Percentiles rank a stretch among this genome's conserved stretches.
These are phyloP conservation scores for Jordanella pulchra DNA, from an alignment of 2,797 vertebrate genomes.

Conservation along the genomic window DNA sequence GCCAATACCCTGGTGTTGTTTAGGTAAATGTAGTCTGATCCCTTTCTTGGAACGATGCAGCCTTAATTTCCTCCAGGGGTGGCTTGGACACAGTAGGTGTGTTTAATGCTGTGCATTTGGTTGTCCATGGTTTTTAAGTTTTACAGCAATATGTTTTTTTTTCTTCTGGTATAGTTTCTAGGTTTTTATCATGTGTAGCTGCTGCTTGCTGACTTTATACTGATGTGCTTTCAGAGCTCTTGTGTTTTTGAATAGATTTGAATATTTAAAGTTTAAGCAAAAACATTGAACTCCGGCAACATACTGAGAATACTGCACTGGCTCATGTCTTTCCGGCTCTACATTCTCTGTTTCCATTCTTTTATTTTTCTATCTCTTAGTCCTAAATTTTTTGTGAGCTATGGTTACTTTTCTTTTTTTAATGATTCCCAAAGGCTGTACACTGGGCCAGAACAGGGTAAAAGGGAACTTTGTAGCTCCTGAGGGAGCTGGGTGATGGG, in stretches of 20 bases:
- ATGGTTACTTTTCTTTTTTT: constrained; percentile 30
- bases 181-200: constrained; percentile 17
- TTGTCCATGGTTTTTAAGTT: constrained; percentile 2
- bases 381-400: constrained; percentile 17
- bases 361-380: constrained; percentile 15
- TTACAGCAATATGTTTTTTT: constrained; percentile 6
- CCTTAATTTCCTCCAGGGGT: constrained; percentile 30
- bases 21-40: constrained; percentile 57
- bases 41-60: constrained; percentile 42
- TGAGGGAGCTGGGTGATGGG: not conserved
- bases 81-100: constrained; percentile 35
- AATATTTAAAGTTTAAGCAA: constrained; percentile 65
- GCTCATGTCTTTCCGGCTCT: not conserved
- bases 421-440: constrained; percentile 34
- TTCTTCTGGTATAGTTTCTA: constrained; percentile 7
- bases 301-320: constrained; percentile 3
- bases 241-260: constrained; percentile 50
- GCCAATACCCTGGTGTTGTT: constrained; percentile 62
- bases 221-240: constrained; percentile 26
- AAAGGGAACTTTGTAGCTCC: not conserved
- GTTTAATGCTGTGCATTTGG: constrained; percentile 23
- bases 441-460: not conserved
- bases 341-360: constrained; percentile 6
- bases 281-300: constrained; percentile 22
- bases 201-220: constrained; percentile 31